phyloP scores from a whole-genome alignment of 2,797 vertebrate species.

The Sebastes kiyomatsui region DNA sequence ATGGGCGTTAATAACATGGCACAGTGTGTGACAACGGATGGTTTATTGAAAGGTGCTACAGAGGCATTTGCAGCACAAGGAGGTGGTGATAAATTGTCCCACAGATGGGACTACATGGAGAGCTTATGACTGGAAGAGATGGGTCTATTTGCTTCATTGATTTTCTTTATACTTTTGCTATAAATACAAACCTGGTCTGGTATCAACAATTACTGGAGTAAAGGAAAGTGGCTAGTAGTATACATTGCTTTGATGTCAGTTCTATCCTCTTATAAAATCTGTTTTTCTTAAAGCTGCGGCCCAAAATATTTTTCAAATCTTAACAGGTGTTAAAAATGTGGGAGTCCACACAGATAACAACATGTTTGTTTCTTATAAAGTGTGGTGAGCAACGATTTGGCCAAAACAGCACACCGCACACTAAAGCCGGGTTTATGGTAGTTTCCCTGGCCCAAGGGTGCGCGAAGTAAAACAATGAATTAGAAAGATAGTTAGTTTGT shows the following conservation, averaged over 20 bases:
- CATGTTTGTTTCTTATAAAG: too few species aligned
- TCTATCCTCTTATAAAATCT: not conserved
- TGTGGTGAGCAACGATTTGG: too few species aligned
- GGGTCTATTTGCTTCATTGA: constrained; percentile 50
- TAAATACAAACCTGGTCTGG: constrained; percentile 21
- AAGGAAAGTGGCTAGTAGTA: not conserved
- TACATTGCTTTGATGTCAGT: not conserved
- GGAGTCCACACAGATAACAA: too few species aligned
- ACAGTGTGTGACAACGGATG: constrained; percentile 40
- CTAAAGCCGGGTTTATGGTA: too few species aligned
- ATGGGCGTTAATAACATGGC: constrained; percentile 63
- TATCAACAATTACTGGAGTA: constrained; percentile 31
- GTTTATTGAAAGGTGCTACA: constrained; percentile 64
- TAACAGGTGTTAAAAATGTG: too few species aligned
- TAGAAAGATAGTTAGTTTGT: too few species aligned
- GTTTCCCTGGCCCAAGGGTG: too few species aligned
- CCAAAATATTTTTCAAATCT: too few species aligned
- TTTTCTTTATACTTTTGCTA: constrained; percentile 40
- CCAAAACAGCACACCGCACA: too few species aligned
- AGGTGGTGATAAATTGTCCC: constrained; percentile 44
- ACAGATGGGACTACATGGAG: constrained; percentile 24
- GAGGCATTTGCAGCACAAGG: constrained; percentile 42
- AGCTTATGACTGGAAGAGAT: constrained; percentile 41
- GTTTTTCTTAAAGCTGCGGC: too few species aligned
- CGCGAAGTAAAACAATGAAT: too few species aligned